Conservation (phyloP, 2,888 invertebrate species). For the Halocaridina rubra region DNA sequence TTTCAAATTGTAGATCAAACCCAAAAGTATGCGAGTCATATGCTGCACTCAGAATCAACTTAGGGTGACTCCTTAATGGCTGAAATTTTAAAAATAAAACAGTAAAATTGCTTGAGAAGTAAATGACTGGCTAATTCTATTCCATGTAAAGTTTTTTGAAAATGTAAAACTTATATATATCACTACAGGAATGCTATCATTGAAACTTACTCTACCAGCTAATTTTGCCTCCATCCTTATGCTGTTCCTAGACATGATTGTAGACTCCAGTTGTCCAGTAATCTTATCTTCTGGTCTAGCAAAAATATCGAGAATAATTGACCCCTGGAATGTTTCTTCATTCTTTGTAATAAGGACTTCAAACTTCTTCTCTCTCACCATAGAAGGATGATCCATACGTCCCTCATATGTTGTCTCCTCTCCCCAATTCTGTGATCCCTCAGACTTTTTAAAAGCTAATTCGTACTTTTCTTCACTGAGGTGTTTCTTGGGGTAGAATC, state of each 20-base stretch:
- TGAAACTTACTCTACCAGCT: slow-evolving; percentile 11
- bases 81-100: neutral
- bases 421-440: neutral
- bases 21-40: neutral
- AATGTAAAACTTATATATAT: neutral
- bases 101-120: no score
- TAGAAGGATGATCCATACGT: neutral
- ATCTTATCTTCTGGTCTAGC: slow-evolving; percentile 25
- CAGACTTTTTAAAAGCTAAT: neutral
- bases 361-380: neutral
- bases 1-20: slow-evolving; percentile 20
- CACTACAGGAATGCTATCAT: neutral
- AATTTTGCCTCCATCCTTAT: slow-evolving; percentile 5
- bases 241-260: slow-evolving; percentile 15
- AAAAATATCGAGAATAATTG: slow-evolving; percentile 39
- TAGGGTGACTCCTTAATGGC: neutral
- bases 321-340: neutral
- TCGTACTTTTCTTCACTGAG: neutral
- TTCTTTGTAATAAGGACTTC: neutral
- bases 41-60: neutral
- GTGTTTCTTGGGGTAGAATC: neutral
- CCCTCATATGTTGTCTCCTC: neutral
- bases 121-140: no score
- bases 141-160: no score
- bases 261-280: slow-evolving; percentile 16